Evolutionary conservation across 2,113 vertebrate species (phyloP).

Genomic region (Entelurus aequoreus): DNA sequence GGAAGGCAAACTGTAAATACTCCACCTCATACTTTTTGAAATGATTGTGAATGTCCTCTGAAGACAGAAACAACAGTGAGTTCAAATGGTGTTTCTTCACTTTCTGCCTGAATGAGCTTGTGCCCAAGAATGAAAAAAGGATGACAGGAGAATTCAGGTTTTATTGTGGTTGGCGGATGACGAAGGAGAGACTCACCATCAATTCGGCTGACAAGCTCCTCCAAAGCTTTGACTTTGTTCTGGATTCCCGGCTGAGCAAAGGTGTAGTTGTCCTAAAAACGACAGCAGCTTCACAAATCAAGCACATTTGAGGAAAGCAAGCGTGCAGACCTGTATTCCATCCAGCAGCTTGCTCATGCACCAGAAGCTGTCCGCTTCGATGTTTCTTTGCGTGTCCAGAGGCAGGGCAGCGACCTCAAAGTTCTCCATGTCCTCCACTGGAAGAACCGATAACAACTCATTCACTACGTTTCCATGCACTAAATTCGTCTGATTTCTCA

Average conservation of each 20-base stretch:
- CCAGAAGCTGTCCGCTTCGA: slow-evolving; percentile 98
- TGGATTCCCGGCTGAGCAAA: slow-evolving; percentile 98
- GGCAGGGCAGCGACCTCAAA: slow-evolving; percentile 87
- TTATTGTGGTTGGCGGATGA: not conserved
- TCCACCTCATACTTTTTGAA: slow-evolving; percentile 89
- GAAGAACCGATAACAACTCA: slow-evolving; percentile 28
- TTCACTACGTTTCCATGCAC: too few relatives aligned
- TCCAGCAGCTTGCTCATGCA: slow-evolving; percentile 98
- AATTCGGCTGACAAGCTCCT: slow-evolving; percentile 94
- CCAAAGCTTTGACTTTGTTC: slow-evolving; percentile 95
- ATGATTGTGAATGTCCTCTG: slow-evolving; percentile 89
- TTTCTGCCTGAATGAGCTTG: not conserved
- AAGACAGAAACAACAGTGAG: slow-evolving; percentile 28
- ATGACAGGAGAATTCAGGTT: slow-evolving; percentile 3
- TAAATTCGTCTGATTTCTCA: too few relatives aligned
- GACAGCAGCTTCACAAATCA: not conserved
- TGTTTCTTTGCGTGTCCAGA: slow-evolving; percentile 86
- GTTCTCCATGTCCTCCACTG: slow-evolving; percentile 95
- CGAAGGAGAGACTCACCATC: slow-evolving; percentile 77
- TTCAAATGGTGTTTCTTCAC: not conserved
- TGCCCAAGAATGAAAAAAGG: not conserved
- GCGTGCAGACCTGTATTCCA: slow-evolving; percentile 85
- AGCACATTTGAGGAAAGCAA: not conserved
- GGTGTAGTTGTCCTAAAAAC: slow-evolving; percentile 89
- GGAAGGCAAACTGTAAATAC: slow-evolving; percentile 90